phyloP scores from a whole-genome alignment of 1,140 invertebrate genomes.

The Oryzaephilus surinamensis region DNA sequence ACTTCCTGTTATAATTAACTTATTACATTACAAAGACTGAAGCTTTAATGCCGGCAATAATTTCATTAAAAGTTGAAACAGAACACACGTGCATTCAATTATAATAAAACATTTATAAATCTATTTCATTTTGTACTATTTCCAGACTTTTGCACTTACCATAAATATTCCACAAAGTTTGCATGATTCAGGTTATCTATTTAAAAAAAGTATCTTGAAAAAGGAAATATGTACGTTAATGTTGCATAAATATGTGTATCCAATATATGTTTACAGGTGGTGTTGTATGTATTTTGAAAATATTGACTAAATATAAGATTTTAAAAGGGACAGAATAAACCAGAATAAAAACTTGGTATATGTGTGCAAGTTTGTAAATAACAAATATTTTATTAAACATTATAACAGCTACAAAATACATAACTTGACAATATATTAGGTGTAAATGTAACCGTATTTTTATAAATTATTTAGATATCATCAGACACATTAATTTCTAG shows the following conservation, averaged over 20 bases:
- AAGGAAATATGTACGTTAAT: too few species aligned
- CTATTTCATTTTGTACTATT: constrained; percentile 24
- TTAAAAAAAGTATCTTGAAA: constrained; percentile 7
- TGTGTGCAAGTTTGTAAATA: too few species aligned
- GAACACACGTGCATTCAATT: constrained; percentile 31
- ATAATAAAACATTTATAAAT: constrained; percentile 32
- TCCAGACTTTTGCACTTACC: constrained; percentile 15
- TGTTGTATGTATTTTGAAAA: too few species aligned
- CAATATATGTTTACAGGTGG: too few species aligned
- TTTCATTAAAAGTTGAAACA: constrained; percentile 32
- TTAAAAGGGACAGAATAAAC: too few species aligned
- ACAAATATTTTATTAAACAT: too few species aligned
- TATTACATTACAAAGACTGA: constrained; percentile 31
- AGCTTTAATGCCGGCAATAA: constrained; percentile 30
- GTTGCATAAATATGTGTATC: too few species aligned
- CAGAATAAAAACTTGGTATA: too few species aligned
- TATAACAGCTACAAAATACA: too few species aligned
- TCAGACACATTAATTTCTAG: constrained; percentile 14
- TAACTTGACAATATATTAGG: too few species aligned
- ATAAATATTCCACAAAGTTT: constrained; percentile 21
- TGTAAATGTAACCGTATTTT: constrained; percentile 2
- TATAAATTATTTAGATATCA: constrained; percentile 16
- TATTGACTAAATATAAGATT: too few species aligned
- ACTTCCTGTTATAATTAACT: constrained; percentile 30
- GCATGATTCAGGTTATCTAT: constrained; percentile 11